Percentiles rank a stretch among this genome's conserved stretches.
Conservation (phyloP, 2,888 invertebrate species). For the Leucania comma region DNA sequence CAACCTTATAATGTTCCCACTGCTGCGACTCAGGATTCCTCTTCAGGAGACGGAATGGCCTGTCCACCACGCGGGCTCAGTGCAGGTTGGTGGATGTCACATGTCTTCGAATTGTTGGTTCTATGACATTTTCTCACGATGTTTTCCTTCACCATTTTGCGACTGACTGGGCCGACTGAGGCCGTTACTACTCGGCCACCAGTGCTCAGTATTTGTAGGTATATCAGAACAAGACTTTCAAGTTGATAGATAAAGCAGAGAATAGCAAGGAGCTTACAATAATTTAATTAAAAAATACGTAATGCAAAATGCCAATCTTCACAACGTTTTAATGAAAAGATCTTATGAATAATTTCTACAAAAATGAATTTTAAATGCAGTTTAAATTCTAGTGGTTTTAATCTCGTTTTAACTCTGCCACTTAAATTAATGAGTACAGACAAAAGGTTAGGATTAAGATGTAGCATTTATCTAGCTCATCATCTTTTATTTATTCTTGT, state of each 20-base stretch:
- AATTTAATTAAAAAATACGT: conserved; percentile 13
- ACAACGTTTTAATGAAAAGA: conserved; percentile 12
- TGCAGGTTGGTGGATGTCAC: too few relatives aligned
- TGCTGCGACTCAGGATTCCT: too few relatives aligned
- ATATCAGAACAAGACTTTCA: too few relatives aligned
- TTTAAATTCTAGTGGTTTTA: conserved; percentile 17
- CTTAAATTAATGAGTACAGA: conserved; percentile 32
- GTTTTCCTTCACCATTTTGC: too few relatives aligned
- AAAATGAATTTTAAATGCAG: conserved; percentile 14
- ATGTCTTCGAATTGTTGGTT: too few relatives aligned
- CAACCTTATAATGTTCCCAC: too few relatives aligned
- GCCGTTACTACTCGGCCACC: too few relatives aligned
- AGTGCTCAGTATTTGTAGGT: too few relatives aligned
- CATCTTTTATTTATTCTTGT: neutral
- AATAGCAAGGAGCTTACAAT: neutral
- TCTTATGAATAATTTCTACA: conserved; percentile 12
- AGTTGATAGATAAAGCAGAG: neutral
- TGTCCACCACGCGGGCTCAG: too few relatives aligned
- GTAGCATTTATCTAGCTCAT: conserved; percentile 1
- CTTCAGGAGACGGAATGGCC: too few relatives aligned
- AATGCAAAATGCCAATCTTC: conserved; percentile 4
- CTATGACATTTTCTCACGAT: too few relatives aligned
- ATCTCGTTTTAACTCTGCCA: conserved; percentile 12
- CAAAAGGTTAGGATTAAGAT: neutral
- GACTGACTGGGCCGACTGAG: too few relatives aligned